These are phyloP conservation scores for Hylia prasina DNA, from an alignment of 2,113 vertebrate species.

Conservation along the genomic window DNA sequence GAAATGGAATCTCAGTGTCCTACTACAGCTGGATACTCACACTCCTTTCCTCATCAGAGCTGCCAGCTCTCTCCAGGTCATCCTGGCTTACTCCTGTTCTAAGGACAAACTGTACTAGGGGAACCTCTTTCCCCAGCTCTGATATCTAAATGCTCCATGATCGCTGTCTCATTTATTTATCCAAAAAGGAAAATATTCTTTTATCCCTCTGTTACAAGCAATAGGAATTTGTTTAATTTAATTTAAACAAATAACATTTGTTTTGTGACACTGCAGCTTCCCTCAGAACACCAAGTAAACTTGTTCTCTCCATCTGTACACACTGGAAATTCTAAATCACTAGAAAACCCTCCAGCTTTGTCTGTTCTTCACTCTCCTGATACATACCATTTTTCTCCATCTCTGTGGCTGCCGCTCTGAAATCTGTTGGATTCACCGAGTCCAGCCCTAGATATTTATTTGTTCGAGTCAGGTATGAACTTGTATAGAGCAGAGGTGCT, in stretches of 20 bases:
- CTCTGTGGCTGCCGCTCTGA: constrained; percentile 57
- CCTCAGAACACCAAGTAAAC: neutral
- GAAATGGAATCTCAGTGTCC: neutral
- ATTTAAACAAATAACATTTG: neutral
- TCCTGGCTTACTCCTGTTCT: neutral
- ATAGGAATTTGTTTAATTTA: neutral
- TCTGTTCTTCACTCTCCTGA: neutral
- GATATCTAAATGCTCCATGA: neutral
- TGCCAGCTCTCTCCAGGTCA: neutral
- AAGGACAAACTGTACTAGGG: neutral
- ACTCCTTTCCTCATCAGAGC: neutral
- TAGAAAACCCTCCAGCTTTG: neutral
- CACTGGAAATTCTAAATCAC: neutral
- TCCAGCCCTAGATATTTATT: constrained; percentile 50
- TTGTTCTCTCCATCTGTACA: neutral
- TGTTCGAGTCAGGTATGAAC: constrained; percentile 55
- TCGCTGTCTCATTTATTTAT: neutral
- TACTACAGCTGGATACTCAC: neutral
- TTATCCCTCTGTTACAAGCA: neutral
- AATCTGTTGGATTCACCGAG: constrained; percentile 56
- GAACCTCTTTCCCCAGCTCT: neutral
- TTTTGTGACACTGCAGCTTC: neutral
- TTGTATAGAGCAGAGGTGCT: constrained; percentile 61
- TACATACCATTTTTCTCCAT: constrained; percentile 76
- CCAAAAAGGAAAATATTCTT: neutral